These are phyloP conservation scores for Barbus barbus DNA, from an alignment of 2,113 vertebrate species.

Conservation along the genomic window DNA sequence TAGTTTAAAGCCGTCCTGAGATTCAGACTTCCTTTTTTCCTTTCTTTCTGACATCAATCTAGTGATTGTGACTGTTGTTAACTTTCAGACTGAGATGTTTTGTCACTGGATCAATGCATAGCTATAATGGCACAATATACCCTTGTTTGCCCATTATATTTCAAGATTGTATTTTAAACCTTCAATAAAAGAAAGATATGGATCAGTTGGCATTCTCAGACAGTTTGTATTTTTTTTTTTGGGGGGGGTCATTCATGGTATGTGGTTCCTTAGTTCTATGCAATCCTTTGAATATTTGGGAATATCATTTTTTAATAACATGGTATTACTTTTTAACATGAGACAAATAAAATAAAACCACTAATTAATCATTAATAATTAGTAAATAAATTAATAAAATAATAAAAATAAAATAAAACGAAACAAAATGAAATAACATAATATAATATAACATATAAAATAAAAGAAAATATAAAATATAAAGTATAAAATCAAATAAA, in stretches of 20 bases:
- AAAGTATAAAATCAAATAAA: no score
- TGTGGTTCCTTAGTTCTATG: not conserved
- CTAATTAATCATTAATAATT: no score
- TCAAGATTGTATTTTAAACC: not conserved
- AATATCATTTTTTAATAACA: no score
- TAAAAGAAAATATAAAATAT: no score
- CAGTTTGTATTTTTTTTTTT: not conserved
- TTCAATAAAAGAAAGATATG: not conserved
- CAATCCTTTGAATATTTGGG: no score
- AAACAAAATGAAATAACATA: no score
- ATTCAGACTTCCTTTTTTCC: not conserved
- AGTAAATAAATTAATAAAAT: no score
- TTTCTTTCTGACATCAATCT: constrained; percentile 1
- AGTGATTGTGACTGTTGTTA: constrained; percentile 6
- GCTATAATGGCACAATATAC: not conserved
- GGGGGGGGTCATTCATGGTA: not conserved
- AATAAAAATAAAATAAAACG: no score
- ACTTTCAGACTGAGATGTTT: constrained; percentile 1
- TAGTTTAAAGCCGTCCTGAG: not conserved
- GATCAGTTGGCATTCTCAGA: not conserved
- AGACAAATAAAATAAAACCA: no score
- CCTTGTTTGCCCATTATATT: not conserved
- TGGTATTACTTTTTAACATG: no score
- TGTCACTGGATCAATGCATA: not conserved
- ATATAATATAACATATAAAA: no score